phyloP scores from a whole-genome alignment of 2,888 invertebrate species.

The Caenorhabditis angaria region DNA sequence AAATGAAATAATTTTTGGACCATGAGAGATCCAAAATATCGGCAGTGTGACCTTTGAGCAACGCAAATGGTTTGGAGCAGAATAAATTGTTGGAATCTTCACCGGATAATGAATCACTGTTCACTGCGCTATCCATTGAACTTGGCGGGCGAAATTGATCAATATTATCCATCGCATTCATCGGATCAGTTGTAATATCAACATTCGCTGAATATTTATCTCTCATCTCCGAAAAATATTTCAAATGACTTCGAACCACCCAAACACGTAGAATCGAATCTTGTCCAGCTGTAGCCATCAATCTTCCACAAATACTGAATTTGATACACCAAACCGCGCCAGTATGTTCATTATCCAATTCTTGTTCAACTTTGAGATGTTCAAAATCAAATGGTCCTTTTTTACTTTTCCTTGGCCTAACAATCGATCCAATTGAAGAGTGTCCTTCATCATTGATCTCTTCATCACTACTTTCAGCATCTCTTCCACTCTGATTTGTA shows the following conservation, averaged over 20 bases:
- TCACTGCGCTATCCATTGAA: slow-evolving; percentile 40
- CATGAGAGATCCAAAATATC: slow-evolving; percentile 95
- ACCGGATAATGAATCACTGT: slow-evolving; percentile 19
- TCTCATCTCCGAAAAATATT: slow-evolving; percentile 92
- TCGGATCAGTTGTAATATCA: slow-evolving; percentile 35
- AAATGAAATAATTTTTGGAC: slow-evolving; percentile 81
- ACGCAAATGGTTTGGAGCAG: slow-evolving; percentile 40
- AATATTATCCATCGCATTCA: slow-evolving; percentile 45
- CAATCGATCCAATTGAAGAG: slow-evolving; percentile 34
- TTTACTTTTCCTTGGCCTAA: slow-evolving; percentile 90
- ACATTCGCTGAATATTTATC: slow-evolving; percentile 79
- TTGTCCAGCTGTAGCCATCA: slow-evolving; percentile 95
- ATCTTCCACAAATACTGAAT: slow-evolving; percentile 87
- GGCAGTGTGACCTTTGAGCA: slow-evolving; percentile 84
- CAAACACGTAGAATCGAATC: slow-evolving; percentile 92
- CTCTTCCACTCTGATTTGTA: slow-evolving; percentile 18
- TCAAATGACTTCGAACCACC: slow-evolving; percentile 89
- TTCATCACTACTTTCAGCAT: slow-evolving; percentile 45
- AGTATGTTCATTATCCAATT: slow-evolving; percentile 84
- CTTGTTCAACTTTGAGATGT: slow-evolving; percentile 85
- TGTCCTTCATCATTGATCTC: slow-evolving; percentile 45
- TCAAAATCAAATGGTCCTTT: slow-evolving; percentile 97
- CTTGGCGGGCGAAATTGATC: slow-evolving; percentile 50
- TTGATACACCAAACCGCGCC: slow-evolving; percentile 97
- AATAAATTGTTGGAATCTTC: slow-evolving; percentile 21